Conservation (phyloP, 2,888 invertebrate species). For the Caenorhabditis sp. region DNA sequence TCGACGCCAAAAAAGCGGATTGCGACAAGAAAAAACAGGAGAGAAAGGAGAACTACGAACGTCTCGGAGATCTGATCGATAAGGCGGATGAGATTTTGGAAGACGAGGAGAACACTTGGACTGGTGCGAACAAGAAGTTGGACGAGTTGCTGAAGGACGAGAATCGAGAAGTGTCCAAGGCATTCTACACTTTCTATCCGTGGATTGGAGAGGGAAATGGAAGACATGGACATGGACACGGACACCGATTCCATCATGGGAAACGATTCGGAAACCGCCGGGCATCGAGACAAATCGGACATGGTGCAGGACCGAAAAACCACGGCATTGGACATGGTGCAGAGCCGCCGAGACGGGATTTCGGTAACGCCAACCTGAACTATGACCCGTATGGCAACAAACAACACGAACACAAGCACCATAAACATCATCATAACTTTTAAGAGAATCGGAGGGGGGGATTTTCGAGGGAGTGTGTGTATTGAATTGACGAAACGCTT, state of each 20-base stretch:
- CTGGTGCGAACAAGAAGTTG: constrained; percentile 24
- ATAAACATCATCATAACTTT: constrained; percentile 33
- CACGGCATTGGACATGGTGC: constrained; percentile 19
- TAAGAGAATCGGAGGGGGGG: too few relatives aligned
- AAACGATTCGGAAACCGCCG: constrained; percentile 19
- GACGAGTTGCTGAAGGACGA: constrained; percentile 23
- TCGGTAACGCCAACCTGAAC: not conserved
- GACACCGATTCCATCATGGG: constrained; percentile 47
- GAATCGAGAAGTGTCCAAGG: constrained; percentile 24
- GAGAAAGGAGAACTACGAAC: constrained; percentile 44
- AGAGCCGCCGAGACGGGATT: not conserved
- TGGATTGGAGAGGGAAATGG: constrained; percentile 33
- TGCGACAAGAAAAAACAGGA: constrained; percentile 29
- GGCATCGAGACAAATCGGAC: constrained; percentile 35
- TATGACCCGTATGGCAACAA: constrained; percentile 56
- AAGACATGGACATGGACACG: constrained; percentile 29
- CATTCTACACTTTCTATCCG: constrained; percentile 34
- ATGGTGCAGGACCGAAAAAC: constrained; percentile 40
- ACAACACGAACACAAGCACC: constrained; percentile 15
- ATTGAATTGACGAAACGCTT: too few relatives aligned
- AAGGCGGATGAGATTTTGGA: constrained; percentile 43
- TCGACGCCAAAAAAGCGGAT: constrained; percentile 37
- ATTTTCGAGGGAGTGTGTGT: too few relatives aligned
- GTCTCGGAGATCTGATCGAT: constrained; percentile 50
- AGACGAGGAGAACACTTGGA: constrained; percentile 34